Evolutionary conservation across 2,797 vertebrate genomes (phyloP), one percentile per base, ranked within the genome.

Genomic region (Helostoma temminkii): DNA sequence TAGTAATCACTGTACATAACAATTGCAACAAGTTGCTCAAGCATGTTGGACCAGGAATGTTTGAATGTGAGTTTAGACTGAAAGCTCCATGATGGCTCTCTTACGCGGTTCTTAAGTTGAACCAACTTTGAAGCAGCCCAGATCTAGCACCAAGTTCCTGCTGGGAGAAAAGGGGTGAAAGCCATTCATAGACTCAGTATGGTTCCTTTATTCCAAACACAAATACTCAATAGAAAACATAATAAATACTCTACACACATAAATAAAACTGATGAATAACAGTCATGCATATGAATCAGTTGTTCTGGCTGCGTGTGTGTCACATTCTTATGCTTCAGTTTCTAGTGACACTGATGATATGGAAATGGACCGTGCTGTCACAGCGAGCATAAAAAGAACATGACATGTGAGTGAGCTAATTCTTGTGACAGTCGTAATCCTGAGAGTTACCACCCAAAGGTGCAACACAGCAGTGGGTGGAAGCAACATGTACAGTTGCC

Each of bases 401-500:
- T 45, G 73, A 75, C 24, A 18, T n/a, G 11, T 50, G 1, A 0
- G n/a, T 4, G 10, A 32, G 55, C 71, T 84, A 80, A 83, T 74
- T 78, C 26, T 28, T 57, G 74, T 2, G 26, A n/a, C 36, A 6
- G 26, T 53, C 6, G 12, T 67, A 72, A 73, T 75, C 42, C 70
- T 11, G 18, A 2, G 24, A 2, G 19, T 80, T 82, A 50, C 78
- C 73, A 68, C 63, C 61, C 49, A 37, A 59, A 75, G 69, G 82
- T 81, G 82, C 66, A 82, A 80, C 52, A 18, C 12, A 0, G 65
- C 9, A 66, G 66, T 7, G 56, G 50, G 39, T 58, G 67, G 43
- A 52, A 54, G 70, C 47, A 36, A 63, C 72, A 58, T 59, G 77
- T 82, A 46, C n/a, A n/a, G n/a, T n/a, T n/a, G 71, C 59, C 26